A percentile compares a stretch with the other conserved stretches of the same genome.
phyloP scores from a whole-genome alignment of 2,113 vertebrate genomes.

The Muscicapa adusta region DNA sequence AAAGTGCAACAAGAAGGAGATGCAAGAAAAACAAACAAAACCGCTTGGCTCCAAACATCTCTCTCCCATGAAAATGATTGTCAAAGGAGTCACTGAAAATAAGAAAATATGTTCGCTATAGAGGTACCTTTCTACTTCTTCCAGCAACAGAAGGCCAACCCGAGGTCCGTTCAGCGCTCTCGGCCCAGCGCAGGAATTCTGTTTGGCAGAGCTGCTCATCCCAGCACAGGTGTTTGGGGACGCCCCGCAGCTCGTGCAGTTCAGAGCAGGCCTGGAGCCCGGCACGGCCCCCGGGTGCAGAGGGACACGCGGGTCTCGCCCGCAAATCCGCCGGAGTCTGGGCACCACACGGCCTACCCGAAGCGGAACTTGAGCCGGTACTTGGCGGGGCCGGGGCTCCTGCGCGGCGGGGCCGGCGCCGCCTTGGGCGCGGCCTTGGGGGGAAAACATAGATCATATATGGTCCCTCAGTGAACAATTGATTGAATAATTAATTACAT shows the following conservation, averaged over 20 bases:
- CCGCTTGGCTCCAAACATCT: neutral
- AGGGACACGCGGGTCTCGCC: neutral
- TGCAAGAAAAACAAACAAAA: neutral
- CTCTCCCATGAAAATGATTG: slow-evolving; percentile 35
- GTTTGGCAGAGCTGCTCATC: slow-evolving; percentile 13
- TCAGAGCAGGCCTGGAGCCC: neutral
- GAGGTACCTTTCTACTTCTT: slow-evolving; percentile 53
- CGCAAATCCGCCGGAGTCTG: neutral
- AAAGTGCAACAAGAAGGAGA: slow-evolving; percentile 56
- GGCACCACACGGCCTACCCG: slow-evolving; percentile 61
- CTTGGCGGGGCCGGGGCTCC: slow-evolving; percentile 70
- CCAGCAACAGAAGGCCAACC: neutral
- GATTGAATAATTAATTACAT: too few relatives aligned
- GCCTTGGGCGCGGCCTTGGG: slow-evolving; percentile 66
- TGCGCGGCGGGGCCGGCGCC: slow-evolving; percentile 34
- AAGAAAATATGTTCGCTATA: slow-evolving; percentile 11
- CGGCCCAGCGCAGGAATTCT: slow-evolving; percentile 7
- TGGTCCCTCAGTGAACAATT: too few relatives aligned
- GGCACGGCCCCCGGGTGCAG: neutral
- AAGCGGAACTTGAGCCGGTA: slow-evolving; percentile 96
- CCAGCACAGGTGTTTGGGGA: neutral
- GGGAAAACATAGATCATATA: too few relatives aligned
- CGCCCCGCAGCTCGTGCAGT: neutral
- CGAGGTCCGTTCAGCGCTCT: slow-evolving; percentile 1
- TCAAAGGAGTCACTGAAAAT: slow-evolving; percentile 52